Evolutionary conservation across 2,888 invertebrate genomes (phyloP), one percentile per base, ranked within the genome.

Genomic region (Xestia c-nigrum): DNA sequence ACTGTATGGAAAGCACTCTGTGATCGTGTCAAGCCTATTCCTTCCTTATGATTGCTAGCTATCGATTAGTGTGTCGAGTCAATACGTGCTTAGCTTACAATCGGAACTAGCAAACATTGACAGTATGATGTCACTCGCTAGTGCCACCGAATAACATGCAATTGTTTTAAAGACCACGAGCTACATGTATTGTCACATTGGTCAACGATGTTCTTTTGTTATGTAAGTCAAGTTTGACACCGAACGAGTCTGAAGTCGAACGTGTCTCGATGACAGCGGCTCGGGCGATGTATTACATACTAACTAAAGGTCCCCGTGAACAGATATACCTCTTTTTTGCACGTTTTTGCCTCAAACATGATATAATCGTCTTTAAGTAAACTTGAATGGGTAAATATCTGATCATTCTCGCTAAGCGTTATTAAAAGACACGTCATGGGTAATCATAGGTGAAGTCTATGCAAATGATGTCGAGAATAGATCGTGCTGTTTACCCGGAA

Each of bases 401-500:
- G 63, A 43, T 82, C 65, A 80, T 76, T 76, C 72, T 78, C 66
- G 66, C 38, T 74, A 67, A 72, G 46, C 52, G 69, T 79, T 81
- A 81, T 86, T 74, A 84, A 87, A 85, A 80, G 79, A 89, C 83
- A 75, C 82, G 85, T 83, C 83, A 83, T 86, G 80, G 79, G 81
- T 84, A 78, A 84, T 84, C 80, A 85, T 86, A 87, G 78, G 87
- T 81, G 85, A 86, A 85, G 84, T 81, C 83, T 83, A 70, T 76
- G 86, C 81, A 89, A 90, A 88, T 77, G 85, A 76, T 90, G 86
- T 90, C 87, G 86, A 91, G 90, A 88, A 89, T 87, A 80, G 78
- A 84, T 89, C 85, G 87, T 87, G 87, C 76, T 82, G 83, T 88
- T 85, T 89, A 95, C 94, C 91, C 95, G 95, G 95, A 96, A 95